Conservation (phyloP, 2,888 invertebrate species). For the Drosophila diplacantha region DNA sequence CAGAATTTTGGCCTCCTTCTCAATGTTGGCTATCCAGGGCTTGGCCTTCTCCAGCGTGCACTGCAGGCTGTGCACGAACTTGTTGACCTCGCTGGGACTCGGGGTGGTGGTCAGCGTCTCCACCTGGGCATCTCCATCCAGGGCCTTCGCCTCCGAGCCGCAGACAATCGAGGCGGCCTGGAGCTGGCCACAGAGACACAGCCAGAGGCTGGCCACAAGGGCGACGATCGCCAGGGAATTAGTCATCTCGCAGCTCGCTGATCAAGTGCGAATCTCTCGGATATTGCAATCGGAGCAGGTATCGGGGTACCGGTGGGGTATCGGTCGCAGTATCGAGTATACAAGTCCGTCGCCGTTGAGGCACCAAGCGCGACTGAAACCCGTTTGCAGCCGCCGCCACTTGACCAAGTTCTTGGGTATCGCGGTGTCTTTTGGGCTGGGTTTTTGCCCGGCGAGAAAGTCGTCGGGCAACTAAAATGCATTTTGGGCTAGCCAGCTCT, state of each 20-base stretch:
- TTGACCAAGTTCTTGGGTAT: constrained; percentile 49
- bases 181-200: constrained; percentile 25
- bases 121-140: background rate
- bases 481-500: constrained; percentile 14
- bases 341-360: constrained; percentile 39
- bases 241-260: constrained; percentile 39
- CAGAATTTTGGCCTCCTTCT: constrained; percentile 72
- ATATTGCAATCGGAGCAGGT: background rate
- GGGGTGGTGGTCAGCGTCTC: constrained; percentile 24
- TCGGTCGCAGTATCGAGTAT: constrained; percentile 26
- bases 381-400: constrained; percentile 53
- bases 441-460: constrained; percentile 46
- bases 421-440: constrained; percentile 8
- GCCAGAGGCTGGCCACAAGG: constrained; percentile 15
- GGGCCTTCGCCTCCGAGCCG: constrained; percentile 35
- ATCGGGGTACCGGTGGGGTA: background rate
- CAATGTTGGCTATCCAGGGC: constrained; percentile 73
- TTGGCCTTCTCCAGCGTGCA: constrained; percentile 73
- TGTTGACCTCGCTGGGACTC: constrained; percentile 66
- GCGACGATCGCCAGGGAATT: constrained; percentile 19
- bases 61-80: constrained; percentile 69
- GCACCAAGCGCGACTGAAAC: constrained; percentile 62
- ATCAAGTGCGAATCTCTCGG: constrained; percentile 2
- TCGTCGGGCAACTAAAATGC: constrained; percentile 50
- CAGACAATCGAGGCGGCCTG: constrained; percentile 52